Evolutionary conservation across 2,797 vertebrate species (phyloP).

Genomic region (Stomatorhinus walkeri): DNA sequence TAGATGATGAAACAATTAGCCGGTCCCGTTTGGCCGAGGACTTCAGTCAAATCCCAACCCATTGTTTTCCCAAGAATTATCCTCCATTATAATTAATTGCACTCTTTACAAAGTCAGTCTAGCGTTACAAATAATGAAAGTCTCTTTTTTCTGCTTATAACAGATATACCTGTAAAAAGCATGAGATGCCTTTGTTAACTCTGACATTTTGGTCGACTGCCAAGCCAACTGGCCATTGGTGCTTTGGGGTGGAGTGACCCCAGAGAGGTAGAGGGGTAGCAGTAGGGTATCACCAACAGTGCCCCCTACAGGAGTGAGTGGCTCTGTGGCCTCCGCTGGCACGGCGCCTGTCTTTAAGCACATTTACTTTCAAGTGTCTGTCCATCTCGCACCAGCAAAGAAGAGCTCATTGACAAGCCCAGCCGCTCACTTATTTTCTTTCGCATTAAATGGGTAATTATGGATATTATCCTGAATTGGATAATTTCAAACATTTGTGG

Average conservation of each 20-base stretch:
- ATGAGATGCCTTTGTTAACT: slow-evolving; percentile 46
- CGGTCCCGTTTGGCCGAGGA: background rate
- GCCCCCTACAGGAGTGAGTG: slow-evolving; percentile 34
- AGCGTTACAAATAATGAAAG: slow-evolving; percentile 21
- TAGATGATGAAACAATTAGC: background rate
- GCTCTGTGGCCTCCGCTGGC: slow-evolving; percentile 30
- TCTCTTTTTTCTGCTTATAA: background rate
- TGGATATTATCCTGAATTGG: slow-evolving; percentile 34
- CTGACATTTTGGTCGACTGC: slow-evolving; percentile 48
- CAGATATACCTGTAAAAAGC: slow-evolving; percentile 31
- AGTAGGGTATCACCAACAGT: slow-evolving; percentile 33
- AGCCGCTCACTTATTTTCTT: slow-evolving; percentile 26
- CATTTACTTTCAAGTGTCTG: background rate
- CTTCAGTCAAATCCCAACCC: background rate
- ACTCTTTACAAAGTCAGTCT: background rate
- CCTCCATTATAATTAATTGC: slow-evolving; percentile 22
- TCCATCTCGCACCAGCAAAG: background rate
- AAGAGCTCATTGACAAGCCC: background rate
- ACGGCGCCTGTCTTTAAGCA: slow-evolving; percentile 20
- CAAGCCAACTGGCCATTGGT: slow-evolving; percentile 46
- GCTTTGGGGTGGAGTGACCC: background rate
- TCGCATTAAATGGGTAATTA: slow-evolving; percentile 36
- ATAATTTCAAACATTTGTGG: slow-evolving; percentile 41
- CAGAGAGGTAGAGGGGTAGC: slow-evolving; percentile 17
- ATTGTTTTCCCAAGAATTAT: slow-evolving; percentile 27